Conservation (phyloP, 2,113 vertebrate species). For the Isurus oxyrinchus region DNA sequence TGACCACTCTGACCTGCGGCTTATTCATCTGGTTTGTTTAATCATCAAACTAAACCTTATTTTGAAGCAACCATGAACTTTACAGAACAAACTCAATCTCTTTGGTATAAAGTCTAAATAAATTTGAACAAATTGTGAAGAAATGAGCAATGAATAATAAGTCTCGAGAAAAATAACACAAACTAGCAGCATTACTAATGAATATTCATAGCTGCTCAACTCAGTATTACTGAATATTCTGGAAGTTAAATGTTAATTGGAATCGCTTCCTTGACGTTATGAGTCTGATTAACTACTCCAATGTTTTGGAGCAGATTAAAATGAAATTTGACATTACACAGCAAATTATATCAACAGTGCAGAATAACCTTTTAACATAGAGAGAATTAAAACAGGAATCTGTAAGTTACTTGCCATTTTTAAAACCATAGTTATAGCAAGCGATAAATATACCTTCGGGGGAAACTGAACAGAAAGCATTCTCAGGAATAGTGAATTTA, state of each 20-base stretch:
- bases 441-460: neutral
- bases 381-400: neutral
- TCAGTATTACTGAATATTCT: neutral
- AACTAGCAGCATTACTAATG: neutral
- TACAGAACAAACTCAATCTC: neutral
- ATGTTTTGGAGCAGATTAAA: neutral
- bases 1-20: neutral
- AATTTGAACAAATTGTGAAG: neutral
- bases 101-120: neutral
- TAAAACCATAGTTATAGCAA: neutral
- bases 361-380: conserved; percentile 6
- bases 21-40: neutral
- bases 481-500: neutral
- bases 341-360: neutral
- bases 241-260: conserved; percentile 6
- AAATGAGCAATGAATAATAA: neutral
- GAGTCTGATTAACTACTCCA: neutral
- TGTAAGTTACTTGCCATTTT: neutral
- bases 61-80: neutral
- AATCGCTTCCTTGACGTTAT: neutral
- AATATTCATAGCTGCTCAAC: neutral
- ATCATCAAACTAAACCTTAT: neutral
- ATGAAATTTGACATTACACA: neutral
- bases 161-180: neutral
- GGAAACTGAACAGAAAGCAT: neutral